These are phyloP conservation scores for Myripristis jacobus DNA, from an alignment of 2,797 vertebrate genomes.

Conservation along the genomic window DNA sequence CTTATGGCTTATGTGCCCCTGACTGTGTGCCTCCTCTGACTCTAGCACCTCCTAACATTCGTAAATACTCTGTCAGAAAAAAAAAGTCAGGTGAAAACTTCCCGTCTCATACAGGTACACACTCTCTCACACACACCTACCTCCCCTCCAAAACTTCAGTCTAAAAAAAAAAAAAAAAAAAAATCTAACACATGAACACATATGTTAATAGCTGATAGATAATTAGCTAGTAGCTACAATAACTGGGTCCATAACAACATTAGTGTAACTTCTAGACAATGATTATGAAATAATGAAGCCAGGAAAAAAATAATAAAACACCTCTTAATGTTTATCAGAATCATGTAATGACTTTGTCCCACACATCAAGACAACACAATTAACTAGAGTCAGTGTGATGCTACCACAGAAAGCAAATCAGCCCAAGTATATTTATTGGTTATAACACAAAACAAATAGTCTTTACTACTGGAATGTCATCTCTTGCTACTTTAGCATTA, in stretches of 20 bases:
- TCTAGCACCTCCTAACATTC: slow-evolving; percentile 16
- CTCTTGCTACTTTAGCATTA: slow-evolving; percentile 24
- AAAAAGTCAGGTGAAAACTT: slow-evolving; percentile 17
- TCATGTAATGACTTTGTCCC: slow-evolving; percentile 11
- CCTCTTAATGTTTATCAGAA: too few species aligned
- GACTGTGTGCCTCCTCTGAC: slow-evolving; percentile 24
- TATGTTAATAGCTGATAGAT: too few species aligned
- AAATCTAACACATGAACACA: too few species aligned
- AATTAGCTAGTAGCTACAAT: too few species aligned
- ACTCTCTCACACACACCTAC: background rate
- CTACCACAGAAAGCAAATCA: slow-evolving; percentile 36
- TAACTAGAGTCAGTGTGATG: slow-evolving; percentile 31
- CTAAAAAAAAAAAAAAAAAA: too few species aligned
- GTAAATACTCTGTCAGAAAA: slow-evolving; percentile 18
- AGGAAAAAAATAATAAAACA: too few species aligned
- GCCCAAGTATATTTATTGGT: slow-evolving; percentile 12
- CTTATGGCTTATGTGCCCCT: slow-evolving; percentile 45
- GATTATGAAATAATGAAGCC: too few species aligned
- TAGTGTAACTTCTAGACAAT: too few species aligned
- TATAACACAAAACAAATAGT: too few species aligned
- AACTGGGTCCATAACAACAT: too few species aligned
- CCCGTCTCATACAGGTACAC: background rate
- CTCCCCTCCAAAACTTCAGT: too few species aligned
- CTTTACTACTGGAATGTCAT: too few species aligned
- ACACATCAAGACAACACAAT: slow-evolving; percentile 20